These are phyloP conservation scores for Vicugna pacos DNA, from an alignment of 2,113 vertebrate species.

Conservation along the genomic window DNA sequence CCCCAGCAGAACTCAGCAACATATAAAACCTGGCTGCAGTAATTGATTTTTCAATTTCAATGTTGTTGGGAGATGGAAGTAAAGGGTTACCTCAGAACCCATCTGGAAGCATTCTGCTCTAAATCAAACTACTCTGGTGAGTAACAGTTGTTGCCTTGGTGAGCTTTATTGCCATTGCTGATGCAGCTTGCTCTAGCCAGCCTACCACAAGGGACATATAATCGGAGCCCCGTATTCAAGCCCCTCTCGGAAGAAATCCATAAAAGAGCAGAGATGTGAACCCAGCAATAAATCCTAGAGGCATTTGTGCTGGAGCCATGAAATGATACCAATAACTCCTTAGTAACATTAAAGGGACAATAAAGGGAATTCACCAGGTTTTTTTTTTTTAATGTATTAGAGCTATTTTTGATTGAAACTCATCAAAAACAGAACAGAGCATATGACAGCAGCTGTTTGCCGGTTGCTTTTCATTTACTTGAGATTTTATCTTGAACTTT, in stretches of 20 bases:
- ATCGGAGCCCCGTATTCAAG: constrained; percentile 80
- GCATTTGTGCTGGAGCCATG: constrained; percentile 71
- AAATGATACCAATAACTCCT: constrained; percentile 81
- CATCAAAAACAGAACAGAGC: constrained; percentile 3
- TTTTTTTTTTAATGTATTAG: background rate
- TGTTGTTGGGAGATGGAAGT: constrained; percentile 52
- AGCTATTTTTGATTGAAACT: constrained; percentile 66
- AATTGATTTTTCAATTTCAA: constrained; percentile 68
- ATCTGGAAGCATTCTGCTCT: constrained; percentile 80
- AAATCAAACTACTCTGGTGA: constrained; percentile 83
- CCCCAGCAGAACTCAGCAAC: background rate
- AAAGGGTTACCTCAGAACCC: constrained; percentile 81
- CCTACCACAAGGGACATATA: constrained; percentile 84
- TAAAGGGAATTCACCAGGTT: constrained; percentile 34
- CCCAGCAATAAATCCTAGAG: constrained; percentile 84
- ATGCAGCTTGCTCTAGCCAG: constrained; percentile 82
- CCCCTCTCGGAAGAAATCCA: constrained; percentile 85
- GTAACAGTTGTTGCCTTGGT: constrained; percentile 84
- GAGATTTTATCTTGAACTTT: constrained; percentile 44
- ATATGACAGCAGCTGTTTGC: constrained; percentile 22
- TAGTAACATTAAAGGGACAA: constrained; percentile 71
- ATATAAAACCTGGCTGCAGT: background rate
- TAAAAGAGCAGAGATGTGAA: constrained; percentile 82
- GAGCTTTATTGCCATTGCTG: constrained; percentile 84
- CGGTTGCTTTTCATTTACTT: constrained; percentile 42